Conservation (phyloP, 2,888 invertebrate species). For the Stegophylla sp. region DNA sequence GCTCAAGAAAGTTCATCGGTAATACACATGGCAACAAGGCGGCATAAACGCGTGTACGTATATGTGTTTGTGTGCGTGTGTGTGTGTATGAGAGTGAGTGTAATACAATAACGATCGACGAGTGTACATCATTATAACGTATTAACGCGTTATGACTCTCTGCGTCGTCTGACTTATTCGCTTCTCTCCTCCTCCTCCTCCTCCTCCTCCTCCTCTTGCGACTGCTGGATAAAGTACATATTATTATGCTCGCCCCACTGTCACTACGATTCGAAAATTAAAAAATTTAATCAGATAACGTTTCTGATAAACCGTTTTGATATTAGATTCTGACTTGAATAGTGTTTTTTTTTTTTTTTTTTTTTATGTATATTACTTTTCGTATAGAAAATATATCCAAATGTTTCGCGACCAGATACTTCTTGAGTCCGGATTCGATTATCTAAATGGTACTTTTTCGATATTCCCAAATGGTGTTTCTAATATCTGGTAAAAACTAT, state of each 20-base stretch:
- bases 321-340: too few species aligned
- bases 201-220: background rate
- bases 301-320: background rate
- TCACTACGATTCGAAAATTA: background rate
- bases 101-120: background rate
- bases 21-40: conserved; percentile 15
- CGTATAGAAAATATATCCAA: too few species aligned
- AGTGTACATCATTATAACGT: background rate
- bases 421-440: too few species aligned
- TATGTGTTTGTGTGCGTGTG: background rate
- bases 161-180: background rate
- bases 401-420: too few species aligned
- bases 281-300: conserved; percentile 2
- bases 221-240: background rate
- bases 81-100: background rate
- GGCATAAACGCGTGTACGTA: conserved; percentile 2
- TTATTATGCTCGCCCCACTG: background rate
- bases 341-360: too few species aligned
- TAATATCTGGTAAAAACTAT: too few species aligned
- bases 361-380: too few species aligned
- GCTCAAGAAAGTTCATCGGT: conserved; percentile 51
- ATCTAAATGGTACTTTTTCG: too few species aligned
- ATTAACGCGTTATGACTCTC: background rate
- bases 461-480: too few species aligned
- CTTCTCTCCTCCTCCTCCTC: background rate